Conservation (phyloP, 2,113 vertebrate genomes). For the Platichthys flesus region DNA sequence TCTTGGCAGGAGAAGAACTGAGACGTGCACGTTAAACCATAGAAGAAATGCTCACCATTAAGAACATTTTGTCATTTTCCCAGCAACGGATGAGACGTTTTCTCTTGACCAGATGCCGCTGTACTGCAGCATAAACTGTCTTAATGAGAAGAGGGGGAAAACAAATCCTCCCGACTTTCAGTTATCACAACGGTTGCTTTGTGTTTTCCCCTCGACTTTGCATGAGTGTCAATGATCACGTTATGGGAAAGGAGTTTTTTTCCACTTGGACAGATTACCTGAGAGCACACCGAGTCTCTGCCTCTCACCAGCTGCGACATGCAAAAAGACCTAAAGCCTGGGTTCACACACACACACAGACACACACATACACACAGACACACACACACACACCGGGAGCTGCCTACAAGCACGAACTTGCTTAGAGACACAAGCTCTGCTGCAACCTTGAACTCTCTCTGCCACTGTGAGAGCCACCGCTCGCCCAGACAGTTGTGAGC, state of each 20-base stretch:
- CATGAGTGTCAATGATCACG: conserved; percentile 31
- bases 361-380: conserved; percentile 15
- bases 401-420: conserved; percentile 71
- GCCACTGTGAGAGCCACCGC: conserved; percentile 42
- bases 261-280: conserved; percentile 60
- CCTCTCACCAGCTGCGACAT: conserved; percentile 67
- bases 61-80: conserved; percentile 16
- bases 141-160: conserved; percentile 14
- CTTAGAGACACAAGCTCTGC: conserved; percentile 41
- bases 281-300: conserved; percentile 39
- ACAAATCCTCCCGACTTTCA: conserved; percentile 29
- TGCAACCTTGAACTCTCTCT: conserved; percentile 75
- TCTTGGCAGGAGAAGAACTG: not conserved
- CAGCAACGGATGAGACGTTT: conserved; percentile 26
- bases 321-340: conserved; percentile 63
- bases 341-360: conserved; percentile 44
- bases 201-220: conserved; percentile 12
- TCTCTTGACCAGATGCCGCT: conserved; percentile 25
- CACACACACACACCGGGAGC: conserved; percentile 28
- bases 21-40: not conserved
- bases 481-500: conserved; percentile 9
- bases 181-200: conserved; percentile 17
- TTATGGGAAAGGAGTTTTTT: conserved; percentile 73
- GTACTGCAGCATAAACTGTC: conserved; percentile 6
- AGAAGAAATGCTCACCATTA: not conserved